Evolutionary conservation across 2,888 invertebrate genomes (phyloP).

Genomic region (Coenonympha glycerion): DNA sequence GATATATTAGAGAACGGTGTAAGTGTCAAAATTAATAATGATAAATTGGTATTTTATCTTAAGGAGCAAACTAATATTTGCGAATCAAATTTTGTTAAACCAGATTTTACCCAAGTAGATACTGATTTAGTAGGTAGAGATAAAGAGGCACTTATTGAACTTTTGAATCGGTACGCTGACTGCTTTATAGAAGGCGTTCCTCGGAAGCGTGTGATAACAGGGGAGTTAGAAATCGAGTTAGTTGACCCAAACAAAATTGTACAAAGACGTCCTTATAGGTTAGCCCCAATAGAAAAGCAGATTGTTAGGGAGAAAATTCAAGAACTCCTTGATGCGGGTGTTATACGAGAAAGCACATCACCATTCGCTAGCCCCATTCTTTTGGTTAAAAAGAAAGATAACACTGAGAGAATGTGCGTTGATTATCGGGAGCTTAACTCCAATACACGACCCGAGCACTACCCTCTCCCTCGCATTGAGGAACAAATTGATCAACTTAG

Average conservation of each 20-base stretch:
- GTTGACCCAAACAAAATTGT: constrained; percentile 10
- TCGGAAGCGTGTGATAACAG: constrained; percentile 19
- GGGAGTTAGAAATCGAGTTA: constrained; percentile 21
- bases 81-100: not conserved
- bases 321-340: constrained; percentile 27
- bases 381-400: constrained; percentile 14
- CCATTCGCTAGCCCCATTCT: constrained; percentile 35
- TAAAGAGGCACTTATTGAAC: not conserved
- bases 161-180: not conserved
- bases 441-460: constrained; percentile 32
- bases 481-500: constrained; percentile 12
- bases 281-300: constrained; percentile 27
- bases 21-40: constrained; percentile 18
- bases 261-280: constrained; percentile 23
- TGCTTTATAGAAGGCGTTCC: constrained; percentile 26
- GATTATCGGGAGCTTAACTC: constrained; percentile 33
- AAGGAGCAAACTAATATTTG: not conserved
- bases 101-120: not conserved
- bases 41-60: constrained; percentile 2
- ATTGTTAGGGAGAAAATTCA: constrained; percentile 28
- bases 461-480: constrained; percentile 11
- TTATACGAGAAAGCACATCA: constrained; percentile 33
- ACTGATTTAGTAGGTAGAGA: not conserved
- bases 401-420: constrained; percentile 27
- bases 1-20: constrained; percentile 19